Conservation (phyloP, 2,888 invertebrate genomes). For the Diploptera punctata region DNA sequence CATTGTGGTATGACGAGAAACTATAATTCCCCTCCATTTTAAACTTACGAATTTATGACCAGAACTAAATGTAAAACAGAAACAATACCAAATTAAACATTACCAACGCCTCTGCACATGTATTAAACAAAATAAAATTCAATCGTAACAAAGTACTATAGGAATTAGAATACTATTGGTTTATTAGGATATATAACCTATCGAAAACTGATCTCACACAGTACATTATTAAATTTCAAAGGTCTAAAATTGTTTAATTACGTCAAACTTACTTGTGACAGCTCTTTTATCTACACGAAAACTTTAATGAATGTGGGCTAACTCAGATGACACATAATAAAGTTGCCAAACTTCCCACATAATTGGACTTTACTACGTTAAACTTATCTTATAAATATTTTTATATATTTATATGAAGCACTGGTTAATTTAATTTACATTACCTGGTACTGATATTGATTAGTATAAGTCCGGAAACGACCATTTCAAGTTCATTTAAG, state of each 20-base stretch:
- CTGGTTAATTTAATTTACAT: background rate
- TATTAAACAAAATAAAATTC: too few relatives aligned
- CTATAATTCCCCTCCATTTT: slow-evolving; percentile 46
- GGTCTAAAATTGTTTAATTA: background rate
- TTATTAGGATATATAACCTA: background rate
- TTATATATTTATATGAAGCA: background rate
- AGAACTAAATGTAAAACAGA: background rate
- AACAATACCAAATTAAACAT: background rate
- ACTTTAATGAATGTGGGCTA: slow-evolving; percentile 3
- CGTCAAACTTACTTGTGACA: slow-evolving; percentile 7
- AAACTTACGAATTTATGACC: background rate
- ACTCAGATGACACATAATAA: background rate
- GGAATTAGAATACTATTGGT: background rate
- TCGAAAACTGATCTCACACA: background rate
- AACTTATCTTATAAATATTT: background rate
- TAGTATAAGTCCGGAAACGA: background rate
- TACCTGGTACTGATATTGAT: slow-evolving; percentile 25
- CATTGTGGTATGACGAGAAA: slow-evolving; percentile 64
- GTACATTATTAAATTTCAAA: background rate
- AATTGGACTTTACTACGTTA: background rate
- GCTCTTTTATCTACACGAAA: background rate
- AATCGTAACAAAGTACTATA: too few relatives aligned
- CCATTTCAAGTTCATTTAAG: too few relatives aligned
- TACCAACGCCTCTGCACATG: background rate
- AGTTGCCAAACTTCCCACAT: background rate